These are phyloP conservation scores for Montipora capricornis DNA, from an alignment of 64 coral and sea anemone genomes.

Conservation along the genomic window DNA sequence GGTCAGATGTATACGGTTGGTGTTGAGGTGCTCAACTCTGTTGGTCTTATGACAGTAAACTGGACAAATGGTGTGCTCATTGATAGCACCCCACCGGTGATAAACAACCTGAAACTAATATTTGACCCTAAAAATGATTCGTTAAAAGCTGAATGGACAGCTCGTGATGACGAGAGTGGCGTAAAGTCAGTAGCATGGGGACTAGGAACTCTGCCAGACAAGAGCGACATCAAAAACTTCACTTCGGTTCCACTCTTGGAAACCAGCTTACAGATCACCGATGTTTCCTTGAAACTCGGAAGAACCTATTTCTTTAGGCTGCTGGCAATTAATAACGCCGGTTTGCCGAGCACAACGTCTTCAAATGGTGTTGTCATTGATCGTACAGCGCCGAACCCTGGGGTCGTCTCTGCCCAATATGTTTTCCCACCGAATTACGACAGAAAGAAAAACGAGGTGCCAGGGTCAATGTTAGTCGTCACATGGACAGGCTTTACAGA, in stretches of 20 bases:
- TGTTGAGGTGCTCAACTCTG: slow-evolving; percentile 79
- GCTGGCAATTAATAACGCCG: slow-evolving; percentile 71
- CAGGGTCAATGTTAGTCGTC: slow-evolving; percentile 64
- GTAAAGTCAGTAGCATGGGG: slow-evolving; percentile 73
- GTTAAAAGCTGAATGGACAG: slow-evolving; percentile 65
- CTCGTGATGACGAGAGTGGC: slow-evolving; percentile 78
- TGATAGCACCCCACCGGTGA: slow-evolving; percentile 79
- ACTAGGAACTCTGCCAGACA: slow-evolving; percentile 70
- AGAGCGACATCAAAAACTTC: slow-evolving; percentile 66
- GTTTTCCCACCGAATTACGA: slow-evolving; percentile 79
- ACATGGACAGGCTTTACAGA: slow-evolving; percentile 95
- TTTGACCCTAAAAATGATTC: slow-evolving; percentile 67
- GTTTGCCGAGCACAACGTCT: slow-evolving; percentile 53
- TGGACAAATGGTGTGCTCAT: slow-evolving; percentile 87
- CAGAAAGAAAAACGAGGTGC: slow-evolving; percentile 66
- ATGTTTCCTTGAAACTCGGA: slow-evolving; percentile 50
- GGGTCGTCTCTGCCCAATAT: slow-evolving; percentile 80
- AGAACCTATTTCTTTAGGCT: slow-evolving; percentile 78
- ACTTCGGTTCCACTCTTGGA: neutral
- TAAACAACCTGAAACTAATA: slow-evolving; percentile 47
- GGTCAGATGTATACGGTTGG: slow-evolving; percentile 76
- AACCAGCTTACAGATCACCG: slow-evolving; percentile 6
- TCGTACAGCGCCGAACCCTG: slow-evolving; percentile 73
- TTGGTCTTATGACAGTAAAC: slow-evolving; percentile 50
- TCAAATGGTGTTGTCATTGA: slow-evolving; percentile 87